A percentile compares a stretch with the other conserved stretches of the same genome.
phyloP scores from a whole-genome alignment of 2,888 invertebrate species.

The Drosophila lutescens region DNA sequence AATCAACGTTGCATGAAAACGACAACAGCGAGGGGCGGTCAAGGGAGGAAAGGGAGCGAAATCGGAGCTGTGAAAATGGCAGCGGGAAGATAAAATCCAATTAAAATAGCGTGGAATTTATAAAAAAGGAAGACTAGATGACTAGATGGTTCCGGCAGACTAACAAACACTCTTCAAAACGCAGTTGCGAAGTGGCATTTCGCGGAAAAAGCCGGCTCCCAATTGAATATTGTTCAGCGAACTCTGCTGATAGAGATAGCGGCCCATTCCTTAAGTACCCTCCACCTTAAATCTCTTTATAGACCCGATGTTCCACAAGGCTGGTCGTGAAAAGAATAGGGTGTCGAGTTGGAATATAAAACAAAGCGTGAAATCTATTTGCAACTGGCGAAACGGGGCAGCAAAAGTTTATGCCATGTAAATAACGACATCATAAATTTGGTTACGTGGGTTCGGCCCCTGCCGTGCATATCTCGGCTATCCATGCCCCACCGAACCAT shows the following conservation, averaged over 20 bases:
- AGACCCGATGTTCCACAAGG: conserved; percentile 11
- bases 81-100: conserved; percentile 75
- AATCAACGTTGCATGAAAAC: conserved; percentile 70
- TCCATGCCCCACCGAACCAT: conserved; percentile 23
- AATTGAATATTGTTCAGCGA: neutral
- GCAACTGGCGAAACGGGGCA: conserved; percentile 57
- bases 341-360: conserved; percentile 56
- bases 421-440: conserved; percentile 80
- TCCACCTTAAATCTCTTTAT: conserved; percentile 14
- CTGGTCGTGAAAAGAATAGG: conserved; percentile 11
- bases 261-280: neutral
- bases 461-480: conserved; percentile 57
- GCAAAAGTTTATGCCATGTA: conserved; percentile 78
- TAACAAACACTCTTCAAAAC: conserved; percentile 46
- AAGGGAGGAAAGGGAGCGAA: conserved; percentile 11
- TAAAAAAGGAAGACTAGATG: conserved; percentile 30
- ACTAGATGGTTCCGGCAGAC: conserved; percentile 25
- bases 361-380: conserved; percentile 77
- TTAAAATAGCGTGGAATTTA: conserved; percentile 69
- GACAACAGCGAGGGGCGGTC: conserved; percentile 40
- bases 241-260: neutral
- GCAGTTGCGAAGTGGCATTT: neutral
- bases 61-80: conserved; percentile 57
- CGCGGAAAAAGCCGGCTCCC: neutral
- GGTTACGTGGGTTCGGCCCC: conserved; percentile 53